Percentiles rank a stretch among this genome's conserved stretches.
phyloP scores from a whole-genome alignment of 2,888 invertebrate genomes.

The Amblyjoppa proteus region DNA sequence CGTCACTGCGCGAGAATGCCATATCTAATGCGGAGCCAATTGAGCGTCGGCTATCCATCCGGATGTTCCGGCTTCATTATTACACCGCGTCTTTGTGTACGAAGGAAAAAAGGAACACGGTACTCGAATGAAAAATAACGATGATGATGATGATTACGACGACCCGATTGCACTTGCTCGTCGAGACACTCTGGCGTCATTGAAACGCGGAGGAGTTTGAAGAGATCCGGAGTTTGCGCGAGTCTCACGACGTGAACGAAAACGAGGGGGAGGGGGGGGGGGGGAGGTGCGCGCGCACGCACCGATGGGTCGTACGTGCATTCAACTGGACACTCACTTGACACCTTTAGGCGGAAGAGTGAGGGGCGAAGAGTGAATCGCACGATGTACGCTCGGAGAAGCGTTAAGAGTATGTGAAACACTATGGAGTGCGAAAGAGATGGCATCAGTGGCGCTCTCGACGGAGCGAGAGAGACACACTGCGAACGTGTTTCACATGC shows the following conservation, averaged over 20 bases:
- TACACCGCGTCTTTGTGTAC: not conserved
- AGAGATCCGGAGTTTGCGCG: constrained; percentile 57
- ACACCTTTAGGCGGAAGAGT: not conserved
- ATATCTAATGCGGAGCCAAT: not conserved
- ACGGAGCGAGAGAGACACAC: too few relatives aligned
- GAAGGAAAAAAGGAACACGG: not conserved
- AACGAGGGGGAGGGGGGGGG: not conserved
- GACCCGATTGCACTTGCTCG: constrained; percentile 58
- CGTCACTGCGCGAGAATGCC: not conserved
- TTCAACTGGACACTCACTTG: not conserved
- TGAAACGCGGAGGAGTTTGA: constrained; percentile 46
- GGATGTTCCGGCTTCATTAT: not conserved
- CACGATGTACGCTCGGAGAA: not conserved
- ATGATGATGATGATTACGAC: constrained; percentile 36
- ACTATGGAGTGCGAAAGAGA: too few relatives aligned
- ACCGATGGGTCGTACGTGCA: not conserved
- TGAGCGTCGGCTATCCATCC: not conserved
- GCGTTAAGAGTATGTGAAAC: not conserved
- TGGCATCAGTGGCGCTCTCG: too few relatives aligned
- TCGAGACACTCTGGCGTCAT: constrained; percentile 55
- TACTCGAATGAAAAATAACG: not conserved
- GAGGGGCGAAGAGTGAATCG: not conserved
- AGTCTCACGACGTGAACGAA: constrained; percentile 38
- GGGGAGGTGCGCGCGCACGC: not conserved
- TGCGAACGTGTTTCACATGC: too few relatives aligned